phyloP scores from a whole-genome alignment of 2,888 invertebrate species.

The Chrysotoxum bicinctum region DNA sequence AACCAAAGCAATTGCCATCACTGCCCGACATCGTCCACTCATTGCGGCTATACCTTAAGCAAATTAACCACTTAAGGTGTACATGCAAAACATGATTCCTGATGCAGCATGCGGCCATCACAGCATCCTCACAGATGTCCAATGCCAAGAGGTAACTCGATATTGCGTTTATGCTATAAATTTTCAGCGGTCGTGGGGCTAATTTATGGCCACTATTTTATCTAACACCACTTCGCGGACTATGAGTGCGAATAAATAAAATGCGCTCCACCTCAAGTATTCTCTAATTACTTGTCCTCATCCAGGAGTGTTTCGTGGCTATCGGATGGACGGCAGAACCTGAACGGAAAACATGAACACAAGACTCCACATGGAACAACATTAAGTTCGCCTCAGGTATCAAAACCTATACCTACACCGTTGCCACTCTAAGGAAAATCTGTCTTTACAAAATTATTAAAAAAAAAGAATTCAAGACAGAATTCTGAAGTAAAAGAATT shows the following conservation, averaged over 20 bases:
- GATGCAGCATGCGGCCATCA: slow-evolving; percentile 21
- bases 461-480: background rate
- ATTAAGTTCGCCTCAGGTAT: slow-evolving; percentile 35
- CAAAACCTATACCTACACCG: background rate
- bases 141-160: slow-evolving; percentile 30
- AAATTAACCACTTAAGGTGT: slow-evolving; percentile 72
- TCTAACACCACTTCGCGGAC: slow-evolving; percentile 69
- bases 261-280: slow-evolving; percentile 66
- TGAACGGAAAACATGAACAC: slow-evolving; percentile 29
- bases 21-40: slow-evolving; percentile 6
- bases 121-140: slow-evolving; percentile 32
- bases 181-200: slow-evolving; percentile 41
- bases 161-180: slow-evolving; percentile 63
- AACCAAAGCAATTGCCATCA: background rate
- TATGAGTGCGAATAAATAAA: slow-evolving; percentile 69
- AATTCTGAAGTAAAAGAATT: too few species aligned
- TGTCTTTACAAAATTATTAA: background rate
- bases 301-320: slow-evolving; percentile 34
- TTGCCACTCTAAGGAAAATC: background rate
- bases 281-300: slow-evolving; percentile 70
- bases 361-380: slow-evolving; percentile 22
- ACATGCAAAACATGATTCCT: slow-evolving; percentile 71
- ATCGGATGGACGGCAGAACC: background rate
- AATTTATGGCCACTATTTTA: slow-evolving; percentile 71
- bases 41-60: slow-evolving; percentile 58